Percentiles rank a stretch among this genome's conserved stretches.
These are phyloP conservation scores for Holcopasites calliopsidis DNA, from an alignment of 1,140 invertebrate species.

Conservation along the genomic window DNA sequence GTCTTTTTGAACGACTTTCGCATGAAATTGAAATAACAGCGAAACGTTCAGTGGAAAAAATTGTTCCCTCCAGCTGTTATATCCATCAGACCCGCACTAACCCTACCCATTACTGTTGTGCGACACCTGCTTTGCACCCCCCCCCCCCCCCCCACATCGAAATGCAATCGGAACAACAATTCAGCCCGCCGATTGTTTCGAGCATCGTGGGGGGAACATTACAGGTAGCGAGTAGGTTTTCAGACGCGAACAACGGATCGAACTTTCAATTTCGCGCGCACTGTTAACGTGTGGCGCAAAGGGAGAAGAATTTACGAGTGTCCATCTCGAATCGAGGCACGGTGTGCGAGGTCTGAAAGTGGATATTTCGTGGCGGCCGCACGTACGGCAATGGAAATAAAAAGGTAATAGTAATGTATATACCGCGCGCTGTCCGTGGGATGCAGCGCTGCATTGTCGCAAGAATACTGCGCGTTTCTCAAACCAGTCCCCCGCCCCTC, in stretches of 20 bases:
- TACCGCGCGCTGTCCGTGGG: neutral
- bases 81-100: too few species aligned
- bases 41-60: too few species aligned
- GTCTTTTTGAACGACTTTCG: too few species aligned
- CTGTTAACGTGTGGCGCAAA: neutral
- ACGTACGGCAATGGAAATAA: slow-evolving; percentile 39
- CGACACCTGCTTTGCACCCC: neutral
- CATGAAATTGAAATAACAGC: too few species aligned
- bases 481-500: too few species aligned
- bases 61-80: too few species aligned
- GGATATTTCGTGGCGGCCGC: slow-evolving; percentile 27
- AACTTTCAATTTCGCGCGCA: slow-evolving; percentile 16
- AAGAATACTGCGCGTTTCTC: slow-evolving; percentile 26
- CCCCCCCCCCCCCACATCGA: neutral
- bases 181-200: neutral
- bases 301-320: neutral
- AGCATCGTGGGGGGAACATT: neutral
- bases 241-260: neutral
- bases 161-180: neutral
- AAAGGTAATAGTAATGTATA: slow-evolving; percentile 44
- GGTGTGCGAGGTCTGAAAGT: neutral
- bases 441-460: slow-evolving; percentile 30
- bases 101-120: neutral
- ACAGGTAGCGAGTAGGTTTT: neutral
- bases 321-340: slow-evolving; percentile 7